Percentiles rank a stretch among this genome's conserved stretches.
These are phyloP conservation scores for Brachyrhaphis roseni DNA, from an alignment of 2,797 vertebrate genomes.

Conservation along the genomic window DNA sequence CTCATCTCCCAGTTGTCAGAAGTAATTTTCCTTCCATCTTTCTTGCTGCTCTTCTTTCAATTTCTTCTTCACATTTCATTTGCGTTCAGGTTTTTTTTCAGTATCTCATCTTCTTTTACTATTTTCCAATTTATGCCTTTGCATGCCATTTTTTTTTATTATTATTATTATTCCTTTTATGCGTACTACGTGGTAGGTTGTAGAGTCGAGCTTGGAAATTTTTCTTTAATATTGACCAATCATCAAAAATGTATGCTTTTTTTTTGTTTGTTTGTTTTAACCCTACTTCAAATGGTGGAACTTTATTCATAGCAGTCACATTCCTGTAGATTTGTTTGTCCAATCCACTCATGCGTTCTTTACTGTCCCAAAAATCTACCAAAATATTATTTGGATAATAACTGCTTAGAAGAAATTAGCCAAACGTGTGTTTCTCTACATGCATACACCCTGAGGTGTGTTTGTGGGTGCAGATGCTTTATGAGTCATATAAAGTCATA, in stretches of 20 bases:
- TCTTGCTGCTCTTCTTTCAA: conserved; percentile 42
- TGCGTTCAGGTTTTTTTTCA: conserved; percentile 28
- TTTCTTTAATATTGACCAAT: conserved; percentile 45
- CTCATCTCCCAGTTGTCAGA: conserved; percentile 63
- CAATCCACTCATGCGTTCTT: conserved; percentile 31
- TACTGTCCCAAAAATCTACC: conserved; percentile 3
- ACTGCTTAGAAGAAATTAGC: conserved; percentile 16
- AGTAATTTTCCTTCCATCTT: conserved; percentile 68
- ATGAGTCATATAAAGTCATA: conserved; percentile 59
- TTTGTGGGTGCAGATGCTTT: conserved; percentile 35
- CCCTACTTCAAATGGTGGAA: conserved; percentile 26
- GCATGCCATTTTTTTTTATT: conserved; percentile 18
- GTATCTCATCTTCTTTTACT: conserved; percentile 45
- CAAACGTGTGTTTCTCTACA: conserved; percentile 4
- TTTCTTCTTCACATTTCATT: conserved; percentile 45
- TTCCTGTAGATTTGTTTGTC: conserved; percentile 41
- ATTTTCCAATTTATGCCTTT: conserved; percentile 47
- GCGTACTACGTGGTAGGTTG: conserved; percentile 21
- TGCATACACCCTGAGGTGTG: conserved; percentile 9
- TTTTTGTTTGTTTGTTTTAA: neutral
- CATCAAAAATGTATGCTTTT: conserved; percentile 35
- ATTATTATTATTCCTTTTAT: neutral
- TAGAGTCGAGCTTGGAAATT: neutral
- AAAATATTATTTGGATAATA: conserved; percentile 12
- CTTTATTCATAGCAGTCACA: conserved; percentile 44